Base-by-base conservation (phyloP, 2,797 vertebrate species). In the Enteromius fasciolatus region DNA sequence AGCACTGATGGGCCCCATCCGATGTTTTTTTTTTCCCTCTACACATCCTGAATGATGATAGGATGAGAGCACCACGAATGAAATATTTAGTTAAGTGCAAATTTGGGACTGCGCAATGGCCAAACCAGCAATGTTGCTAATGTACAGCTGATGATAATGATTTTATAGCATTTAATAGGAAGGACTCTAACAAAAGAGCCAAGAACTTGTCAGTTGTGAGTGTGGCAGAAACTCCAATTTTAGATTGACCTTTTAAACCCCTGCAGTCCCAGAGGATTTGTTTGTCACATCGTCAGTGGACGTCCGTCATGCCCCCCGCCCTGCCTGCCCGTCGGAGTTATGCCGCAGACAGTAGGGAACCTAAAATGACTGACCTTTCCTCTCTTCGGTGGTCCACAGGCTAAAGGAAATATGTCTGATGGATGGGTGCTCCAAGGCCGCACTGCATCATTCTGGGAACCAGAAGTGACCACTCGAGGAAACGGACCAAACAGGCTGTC, bases 131-230 rank as follows among this genome's bases (percentile, higher is more conserved):
- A n/a, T 57, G 33, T 33, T 33, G 33, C 33, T 33, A 33, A 33
- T 74, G 28, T 70, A 46, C 46, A 76, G 44, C 18, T 75, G 41
- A 48, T 52, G 66, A 31, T 64, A 52, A 69, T 76, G 76, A 57
- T 57, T 66, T 64, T n/a, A 50, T 78, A 28, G 5, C 17, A 63
- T n/a, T 63, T 44, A 48, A 73, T 64, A 61, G 75, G 59, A 83
- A 72, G 31, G 70, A 82, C 80, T 74, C 33, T 46, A 48, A 44
- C 7, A 3, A 70, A 75, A 57, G 50, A 84, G 69, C 14, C 73
- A 28, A 10, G 41, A 41, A 57, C 57, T 48, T 80, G 44, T 66
- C 23, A 39, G 20, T 25, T 78, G 17, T 36, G 28, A 23, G 10
- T 67, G 54, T 57, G 36, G n/a, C 77, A 61, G n/a, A 79, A 36